Base-by-base conservation (phyloP, 2,113 vertebrate genomes). In the Aldabrachelys gigantea region DNA sequence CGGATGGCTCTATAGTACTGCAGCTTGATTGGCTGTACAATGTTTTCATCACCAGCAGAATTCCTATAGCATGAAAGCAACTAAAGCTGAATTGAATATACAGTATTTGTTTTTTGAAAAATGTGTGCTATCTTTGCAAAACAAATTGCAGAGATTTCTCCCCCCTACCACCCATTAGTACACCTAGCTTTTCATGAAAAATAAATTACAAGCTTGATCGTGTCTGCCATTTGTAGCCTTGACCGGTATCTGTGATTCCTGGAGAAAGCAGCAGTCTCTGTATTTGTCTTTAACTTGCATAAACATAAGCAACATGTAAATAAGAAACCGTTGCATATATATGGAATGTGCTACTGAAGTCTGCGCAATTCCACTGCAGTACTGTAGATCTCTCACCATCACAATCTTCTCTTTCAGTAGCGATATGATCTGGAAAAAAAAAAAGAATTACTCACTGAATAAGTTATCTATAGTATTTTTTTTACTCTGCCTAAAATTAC, bases 11-110 rank as follows among this genome's bases (percentile, higher is more conserved):
- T 96, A 84, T 95, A 92, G 92, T 95, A 96, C 84, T 3, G 44
- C 2, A 9, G 92, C 96, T 97, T 98, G 98, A 98, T 98, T 98
- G 98, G 97, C 90, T 98, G 95, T 91, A 86, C 13, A 3, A 91
- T 75, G 11, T 98, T 98, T 98, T 98, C 97, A 98, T 98, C 98
- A 98, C 96, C 11, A 44, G 93, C 91, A 98, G 97, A 98, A 98
- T 98, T 96, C 97, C 96, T 98, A 94, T 97, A 98, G 96, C 91
- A 96, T 95, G 92, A 96, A 98, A 98, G 94, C 88, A 85, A 84
- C 92, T 97, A 94, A 97, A 95, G 38, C 88, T 94, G 85, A 94
- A 88, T 19, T 92, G 92, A 97, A 97, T 79, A 9, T 93, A 89
- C 84, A 91, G 88, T 94, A 89, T 96, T 96, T 98, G 87, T 93